Base-by-base conservation (phyloP, 2,113 vertebrate genomes). In the Taurulus bubalis region DNA sequence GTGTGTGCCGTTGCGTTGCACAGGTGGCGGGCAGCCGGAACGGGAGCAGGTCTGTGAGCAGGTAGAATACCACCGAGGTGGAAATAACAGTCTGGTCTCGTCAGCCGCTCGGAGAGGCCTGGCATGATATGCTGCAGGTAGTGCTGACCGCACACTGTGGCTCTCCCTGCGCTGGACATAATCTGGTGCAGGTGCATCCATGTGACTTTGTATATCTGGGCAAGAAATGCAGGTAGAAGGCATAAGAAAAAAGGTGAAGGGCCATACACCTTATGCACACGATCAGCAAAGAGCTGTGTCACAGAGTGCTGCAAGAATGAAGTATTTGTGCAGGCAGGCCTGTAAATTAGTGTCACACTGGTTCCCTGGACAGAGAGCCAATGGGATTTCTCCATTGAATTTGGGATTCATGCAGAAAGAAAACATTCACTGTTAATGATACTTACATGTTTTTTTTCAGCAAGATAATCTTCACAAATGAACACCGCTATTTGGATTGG, bases 11-110 rank as follows among this genome's bases (percentile, higher is more conserved):
- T 74, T 56, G 14, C 75, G 58, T 51, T 3, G 65, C 83, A 72
- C 93, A 92, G 91, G 92, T 90, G 89, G 89, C 58, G 28, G 83
- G 75, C 82, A 91, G 89, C 89, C 84, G 84, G 75, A 65, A 86
- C 51, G 47, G 84, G 58, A 85, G 79, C 84, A 77, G 80, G 83
- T 87, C 88, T 89, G 77, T 78, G 82, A 91, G 75, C 86, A 81
- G 83, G 88, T 87, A 89, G 77, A 79, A 85, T 60, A 75, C 79
- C 88, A 83, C 81, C 75, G 85, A 90, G 88, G 77, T 91, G 88
- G 89, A 93, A 92, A 92, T 87, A 85, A 85, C 79, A 87, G 85
- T 75, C 85, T 90, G 89, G 87, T 70, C 84, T 83, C 74, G 70
- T 85, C 66, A 20, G 59, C 71, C 80, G 86, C 69, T 86, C 36